Evolutionary conservation across 2,797 vertebrate genomes (phyloP).

Genomic region (Clarias pachynema): DNA sequence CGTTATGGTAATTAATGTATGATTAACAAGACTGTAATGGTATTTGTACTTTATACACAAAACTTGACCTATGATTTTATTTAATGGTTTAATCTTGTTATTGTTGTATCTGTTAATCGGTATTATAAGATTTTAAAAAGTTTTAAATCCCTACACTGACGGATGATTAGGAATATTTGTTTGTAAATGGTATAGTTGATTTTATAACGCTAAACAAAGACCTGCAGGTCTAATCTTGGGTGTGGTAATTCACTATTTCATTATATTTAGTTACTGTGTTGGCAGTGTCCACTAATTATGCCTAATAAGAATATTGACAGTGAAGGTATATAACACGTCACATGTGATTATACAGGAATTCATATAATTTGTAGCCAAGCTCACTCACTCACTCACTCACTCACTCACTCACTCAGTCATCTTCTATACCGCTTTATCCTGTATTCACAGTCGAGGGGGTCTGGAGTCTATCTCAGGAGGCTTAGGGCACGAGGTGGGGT

Average conservation of each 20-base stretch:
- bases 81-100: not conserved
- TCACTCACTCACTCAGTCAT: too few relatives aligned
- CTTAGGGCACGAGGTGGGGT: too few relatives aligned
- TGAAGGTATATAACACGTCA: too few relatives aligned
- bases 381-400: too few relatives aligned
- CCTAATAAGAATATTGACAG: too few relatives aligned
- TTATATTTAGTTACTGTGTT: not conserved
- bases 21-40: not conserved
- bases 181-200: not conserved
- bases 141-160: not conserved
- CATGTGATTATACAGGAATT: too few relatives aligned
- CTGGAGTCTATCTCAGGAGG: too few relatives aligned
- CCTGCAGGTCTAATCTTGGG: not conserved
- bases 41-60: not conserved
- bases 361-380: too few relatives aligned
- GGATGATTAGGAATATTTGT: not conserved
- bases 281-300: too few relatives aligned
- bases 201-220: not conserved
- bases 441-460: too few relatives aligned
- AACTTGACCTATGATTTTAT: not conserved
- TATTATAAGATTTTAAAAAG: not conserved
- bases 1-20: not conserved
- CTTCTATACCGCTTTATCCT: too few relatives aligned
- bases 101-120: not conserved
- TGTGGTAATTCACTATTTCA: not conserved